These are phyloP conservation scores for Pollenia griseotomentosa DNA, from an alignment of 2,888 invertebrate species.

Conservation along the genomic window DNA sequence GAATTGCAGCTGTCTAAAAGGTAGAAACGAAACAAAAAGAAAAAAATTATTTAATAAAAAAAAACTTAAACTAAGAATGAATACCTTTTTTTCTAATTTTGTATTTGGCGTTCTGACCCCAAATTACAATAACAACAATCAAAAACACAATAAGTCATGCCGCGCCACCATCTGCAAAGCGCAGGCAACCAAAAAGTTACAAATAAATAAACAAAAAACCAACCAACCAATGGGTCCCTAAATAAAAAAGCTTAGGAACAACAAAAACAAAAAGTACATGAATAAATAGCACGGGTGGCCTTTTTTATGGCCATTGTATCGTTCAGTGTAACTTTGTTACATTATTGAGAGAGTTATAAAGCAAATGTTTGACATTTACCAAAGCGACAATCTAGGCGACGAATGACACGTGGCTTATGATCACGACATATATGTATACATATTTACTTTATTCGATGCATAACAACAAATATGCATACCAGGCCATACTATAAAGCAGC, in stretches of 20 bases:
- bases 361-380: slow-evolving; percentile 68
- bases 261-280: slow-evolving; percentile 3
- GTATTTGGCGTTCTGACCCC: slow-evolving; percentile 71
- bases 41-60: slow-evolving; percentile 22
- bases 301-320: slow-evolving; percentile 53
- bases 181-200: slow-evolving; percentile 32
- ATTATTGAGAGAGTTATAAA: slow-evolving; percentile 67
- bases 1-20: slow-evolving; percentile 70
- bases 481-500: slow-evolving; percentile 19
- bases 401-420: slow-evolving; percentile 73
- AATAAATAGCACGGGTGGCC: slow-evolving; percentile 68
- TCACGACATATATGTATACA: slow-evolving; percentile 63
- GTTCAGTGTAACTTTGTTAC: slow-evolving; percentile 33
- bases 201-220: slow-evolving; percentile 10
- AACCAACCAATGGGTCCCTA: slow-evolving; percentile 63
- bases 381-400: slow-evolving; percentile 69
- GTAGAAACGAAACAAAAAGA: slow-evolving; percentile 35
- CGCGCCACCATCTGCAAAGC: slow-evolving; percentile 68
- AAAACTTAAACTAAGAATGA: slow-evolving; percentile 45
- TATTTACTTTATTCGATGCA: slow-evolving; percentile 24
- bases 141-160: slow-evolving; percentile 70
- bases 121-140: slow-evolving; percentile 67
- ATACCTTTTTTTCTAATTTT: slow-evolving; percentile 66
- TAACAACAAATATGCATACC: slow-evolving; percentile 40
- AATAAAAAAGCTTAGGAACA: slow-evolving; percentile 50